Base-by-base conservation (phyloP, 2,888 invertebrate species). In the Slavum lentiscoides region DNA sequence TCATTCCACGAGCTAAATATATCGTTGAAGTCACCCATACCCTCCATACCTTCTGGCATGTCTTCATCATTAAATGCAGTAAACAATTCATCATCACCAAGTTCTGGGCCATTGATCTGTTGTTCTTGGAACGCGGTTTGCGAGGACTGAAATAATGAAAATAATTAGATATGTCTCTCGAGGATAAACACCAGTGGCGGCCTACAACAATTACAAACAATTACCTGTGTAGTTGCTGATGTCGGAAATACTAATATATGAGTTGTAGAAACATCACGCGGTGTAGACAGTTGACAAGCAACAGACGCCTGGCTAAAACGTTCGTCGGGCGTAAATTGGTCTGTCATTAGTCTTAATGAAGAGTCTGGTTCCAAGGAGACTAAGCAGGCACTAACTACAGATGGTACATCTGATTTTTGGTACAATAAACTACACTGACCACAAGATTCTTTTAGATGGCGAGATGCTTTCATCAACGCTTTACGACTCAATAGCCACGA, bases 211-310 rank as follows among this genome's bases (percentile, higher is more conserved):
- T 43, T 43, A 59, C 39, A 39, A 67, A 66, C 61, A 81, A 58
- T 85, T 86, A 93, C 93, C 91, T 95, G 95, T 82, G 96, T 95
- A 82, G 95, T 95, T 66, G 97, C 96, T 82, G 95, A 97, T 62
- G 97, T 98, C 73, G 98, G 98, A 88, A 99, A 98, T 84, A 98
- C 98, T 84, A 99, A 91, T 84, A 99, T 98, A 87, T 99, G 99
- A 82, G 98, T 98, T 87, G 95, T 95, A 82, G 96, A 94, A 83
- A 97, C 95, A 88, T 99, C 98, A 83, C 96, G 92, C 9, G 98
- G 98, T 82, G 98, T 98, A 84, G 95, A 94, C 85, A 98, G 89
- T 84, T 94, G 93, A 85, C 94, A 94, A 87, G 95, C 94, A 85
- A 94, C 94, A 82, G 94, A 93, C 84, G 93, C 92, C 87, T 94